Evolutionary conservation across 2,888 invertebrate species (phyloP).

Genomic region (Rotaria macrura): DNA sequence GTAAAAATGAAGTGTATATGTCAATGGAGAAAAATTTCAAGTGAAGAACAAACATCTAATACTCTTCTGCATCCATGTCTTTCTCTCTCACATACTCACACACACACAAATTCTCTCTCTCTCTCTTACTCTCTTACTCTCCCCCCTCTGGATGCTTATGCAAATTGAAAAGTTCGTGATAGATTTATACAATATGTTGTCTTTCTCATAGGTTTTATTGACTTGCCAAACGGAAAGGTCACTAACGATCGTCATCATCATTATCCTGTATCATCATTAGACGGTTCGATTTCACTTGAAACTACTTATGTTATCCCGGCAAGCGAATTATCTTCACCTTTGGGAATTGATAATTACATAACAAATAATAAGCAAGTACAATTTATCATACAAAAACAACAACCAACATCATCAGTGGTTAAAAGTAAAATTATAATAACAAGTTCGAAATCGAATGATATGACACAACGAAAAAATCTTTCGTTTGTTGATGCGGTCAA

Average conservation of each 20-base stretch:
- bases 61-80: background rate
- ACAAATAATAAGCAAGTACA: background rate
- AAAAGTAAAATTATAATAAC: background rate
- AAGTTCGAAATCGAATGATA: background rate
- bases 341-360: background rate
- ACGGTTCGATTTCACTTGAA: background rate
- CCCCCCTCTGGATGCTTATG: background rate
- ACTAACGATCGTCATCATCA: background rate
- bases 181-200: background rate
- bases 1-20: background rate
- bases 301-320: background rate
- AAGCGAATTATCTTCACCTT: background rate
- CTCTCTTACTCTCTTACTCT: background rate
- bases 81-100: too few relatives aligned
- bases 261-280: background rate
- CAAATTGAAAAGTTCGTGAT: background rate
- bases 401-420: background rate
- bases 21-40: background rate
- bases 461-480: background rate
- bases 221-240: background rate
- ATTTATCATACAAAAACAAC: background rate
- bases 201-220: slow-evolving; percentile 8
- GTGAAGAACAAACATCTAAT: slow-evolving; percentile 7
- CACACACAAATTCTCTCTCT: background rate
- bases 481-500: slow-evolving; percentile 33